Evolutionary conservation across 1,140 invertebrate genomes (phyloP).

Genomic region (Ylistrum balloti): DNA sequence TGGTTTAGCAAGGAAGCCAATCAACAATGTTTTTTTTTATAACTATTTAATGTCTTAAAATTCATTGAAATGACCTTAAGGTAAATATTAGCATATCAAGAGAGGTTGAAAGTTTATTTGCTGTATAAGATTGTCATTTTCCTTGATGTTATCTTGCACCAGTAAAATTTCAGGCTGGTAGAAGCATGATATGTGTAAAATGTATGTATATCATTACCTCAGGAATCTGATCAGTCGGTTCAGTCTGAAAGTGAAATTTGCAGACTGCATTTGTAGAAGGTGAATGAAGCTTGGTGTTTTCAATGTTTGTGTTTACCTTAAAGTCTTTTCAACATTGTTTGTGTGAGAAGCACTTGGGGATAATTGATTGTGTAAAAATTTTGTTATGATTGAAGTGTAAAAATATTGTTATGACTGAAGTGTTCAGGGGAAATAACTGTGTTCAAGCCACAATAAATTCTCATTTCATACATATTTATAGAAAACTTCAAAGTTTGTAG

Average conservation of each 20-base stretch:
- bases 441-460: conserved; percentile 33
- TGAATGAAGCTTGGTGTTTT: no score
- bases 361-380: no score
- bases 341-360: no score
- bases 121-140: background rate
- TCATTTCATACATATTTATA: conserved; percentile 21
- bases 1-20: background rate
- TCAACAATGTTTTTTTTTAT: background rate
- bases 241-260: no score
- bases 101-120: background rate
- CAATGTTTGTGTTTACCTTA: conserved; percentile 21
- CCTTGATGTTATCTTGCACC: no score
- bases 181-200: no score
- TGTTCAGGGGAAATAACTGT: conserved; percentile 38
- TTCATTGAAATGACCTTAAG: background rate
- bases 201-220: no score
- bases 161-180: no score
- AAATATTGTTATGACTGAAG: background rate
- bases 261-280: no score
- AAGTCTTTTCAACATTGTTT: background rate
- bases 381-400: background rate
- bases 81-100: background rate
- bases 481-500: conserved; percentile 32
- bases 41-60: background rate
- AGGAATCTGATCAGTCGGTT: no score